phyloP scores from a whole-genome alignment of 2,797 vertebrate species.

The Acropternis orthonyx region DNA sequence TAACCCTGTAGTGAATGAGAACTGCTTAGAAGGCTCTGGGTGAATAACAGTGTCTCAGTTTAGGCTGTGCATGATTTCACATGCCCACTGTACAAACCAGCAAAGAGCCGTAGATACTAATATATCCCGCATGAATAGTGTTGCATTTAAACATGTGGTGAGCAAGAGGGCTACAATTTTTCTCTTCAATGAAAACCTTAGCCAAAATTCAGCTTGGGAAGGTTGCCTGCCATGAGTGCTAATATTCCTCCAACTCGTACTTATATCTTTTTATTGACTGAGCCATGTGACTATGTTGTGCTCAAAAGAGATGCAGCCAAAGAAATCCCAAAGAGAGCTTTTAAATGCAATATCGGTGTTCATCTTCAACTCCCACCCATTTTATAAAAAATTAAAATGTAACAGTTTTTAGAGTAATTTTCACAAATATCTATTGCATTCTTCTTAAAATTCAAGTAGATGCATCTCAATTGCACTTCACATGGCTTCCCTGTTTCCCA shows the following conservation, averaged over 20 bases:
- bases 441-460: neutral
- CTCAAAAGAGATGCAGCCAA: neutral
- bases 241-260: neutral
- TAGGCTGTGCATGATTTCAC: neutral
- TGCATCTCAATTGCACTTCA: neutral
- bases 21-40: neutral
- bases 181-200: neutral
- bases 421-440: neutral
- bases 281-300: neutral
- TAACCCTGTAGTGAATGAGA: neutral
- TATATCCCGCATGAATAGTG: rapidly evolving
- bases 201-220: neutral
- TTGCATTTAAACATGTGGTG: neutral
- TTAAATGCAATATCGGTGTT: neutral
- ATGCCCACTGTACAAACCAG: neutral
- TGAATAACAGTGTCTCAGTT: neutral
- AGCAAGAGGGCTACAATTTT: neutral
- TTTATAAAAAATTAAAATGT: neutral
- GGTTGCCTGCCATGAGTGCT: neutral
- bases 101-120: neutral
- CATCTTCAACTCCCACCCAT: neutral
- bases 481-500: neutral
- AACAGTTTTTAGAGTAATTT: neutral
- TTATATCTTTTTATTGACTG: neutral
- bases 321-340: neutral